Evolutionary conservation across 2,888 invertebrate genomes (phyloP).

Genomic region (Corbicula japonica): DNA sequence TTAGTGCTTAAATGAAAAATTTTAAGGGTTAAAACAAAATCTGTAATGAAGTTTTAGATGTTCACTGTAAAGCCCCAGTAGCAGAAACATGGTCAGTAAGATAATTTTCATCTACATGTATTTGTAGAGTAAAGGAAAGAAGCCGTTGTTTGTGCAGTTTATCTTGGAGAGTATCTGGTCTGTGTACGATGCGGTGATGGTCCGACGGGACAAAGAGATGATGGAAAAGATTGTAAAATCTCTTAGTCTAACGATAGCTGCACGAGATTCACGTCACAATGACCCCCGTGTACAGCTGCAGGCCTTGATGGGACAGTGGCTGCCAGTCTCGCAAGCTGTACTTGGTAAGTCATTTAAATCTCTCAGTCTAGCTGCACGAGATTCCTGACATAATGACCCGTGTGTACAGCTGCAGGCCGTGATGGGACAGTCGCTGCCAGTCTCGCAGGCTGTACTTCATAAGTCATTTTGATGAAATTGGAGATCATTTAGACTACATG

Average conservation of each 20-base stretch:
- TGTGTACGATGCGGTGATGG: conserved; percentile 93
- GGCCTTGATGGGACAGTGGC: conserved; percentile 95
- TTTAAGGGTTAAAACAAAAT: too few relatives aligned
- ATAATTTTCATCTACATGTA: not conserved
- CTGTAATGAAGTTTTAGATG: too few relatives aligned
- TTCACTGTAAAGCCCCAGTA: too few relatives aligned
- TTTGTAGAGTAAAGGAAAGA: conserved; percentile 92
- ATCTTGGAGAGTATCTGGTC: conserved; percentile 96
- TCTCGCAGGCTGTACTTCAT: conserved; percentile 93
- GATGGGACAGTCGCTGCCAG: conserved; percentile 95
- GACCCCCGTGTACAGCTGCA: conserved; percentile 93
- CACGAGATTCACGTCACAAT: conserved; percentile 91
- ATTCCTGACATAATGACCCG: conserved; percentile 92
- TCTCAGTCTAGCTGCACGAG: conserved; percentile 90
- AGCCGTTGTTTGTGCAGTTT: conserved; percentile 96
- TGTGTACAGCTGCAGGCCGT: conserved; percentile 93
- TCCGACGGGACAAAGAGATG: conserved; percentile 89
- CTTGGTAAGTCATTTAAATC: conserved; percentile 88
- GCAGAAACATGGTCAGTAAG: too few relatives aligned
- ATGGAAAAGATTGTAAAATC: conserved; percentile 87
- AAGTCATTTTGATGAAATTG: too few relatives aligned
- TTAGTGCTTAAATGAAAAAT: too few relatives aligned
- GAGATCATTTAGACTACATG: too few relatives aligned
- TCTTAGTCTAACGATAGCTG: conserved; percentile 91
- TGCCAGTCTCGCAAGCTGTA: conserved; percentile 94